Evolutionary conservation across 1,140 invertebrate genomes (phyloP).

Genomic region (Vanessa tameamea): DNA sequence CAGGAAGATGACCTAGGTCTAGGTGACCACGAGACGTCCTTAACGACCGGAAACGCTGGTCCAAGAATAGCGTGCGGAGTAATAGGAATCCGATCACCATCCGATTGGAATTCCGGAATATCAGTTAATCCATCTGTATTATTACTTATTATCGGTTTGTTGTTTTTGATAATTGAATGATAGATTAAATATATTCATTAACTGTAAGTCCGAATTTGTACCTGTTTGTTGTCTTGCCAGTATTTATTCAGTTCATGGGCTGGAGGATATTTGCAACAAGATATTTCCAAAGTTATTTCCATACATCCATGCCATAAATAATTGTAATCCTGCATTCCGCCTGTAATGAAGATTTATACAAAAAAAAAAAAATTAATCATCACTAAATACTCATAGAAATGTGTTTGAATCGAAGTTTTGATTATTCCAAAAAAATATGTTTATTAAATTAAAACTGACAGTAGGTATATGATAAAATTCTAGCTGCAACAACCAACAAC

Average conservation of each 20-base stretch:
- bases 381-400: neutral
- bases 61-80: conserved; percentile 88
- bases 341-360: conserved; percentile 44
- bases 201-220: conserved; percentile 49
- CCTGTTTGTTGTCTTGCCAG: conserved; percentile 97
- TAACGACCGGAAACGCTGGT: conserved; percentile 91
- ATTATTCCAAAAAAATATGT: neutral
- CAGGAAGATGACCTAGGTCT: conserved; percentile 89
- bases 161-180: conserved; percentile 26
- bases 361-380: neutral
- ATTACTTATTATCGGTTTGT: conserved; percentile 17
- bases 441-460: too few relatives aligned
- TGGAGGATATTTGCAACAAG: conserved; percentile 97
- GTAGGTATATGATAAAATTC: too few relatives aligned
- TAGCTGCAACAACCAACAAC: too few relatives aligned
- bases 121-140: conserved; percentile 43
- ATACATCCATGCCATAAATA: conserved; percentile 99
- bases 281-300: conserved; percentile 98
- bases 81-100: conserved; percentile 82
- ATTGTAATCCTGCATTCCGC: conserved; percentile 97
- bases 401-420: neutral
- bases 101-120: conserved; percentile 56
- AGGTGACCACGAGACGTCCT: conserved; percentile 84
- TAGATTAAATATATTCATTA: conserved; percentile 3
- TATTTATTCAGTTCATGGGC: conserved; percentile 92